Conservation (phyloP, 2,797 vertebrate genomes). For the Astyanax mexicanus region DNA sequence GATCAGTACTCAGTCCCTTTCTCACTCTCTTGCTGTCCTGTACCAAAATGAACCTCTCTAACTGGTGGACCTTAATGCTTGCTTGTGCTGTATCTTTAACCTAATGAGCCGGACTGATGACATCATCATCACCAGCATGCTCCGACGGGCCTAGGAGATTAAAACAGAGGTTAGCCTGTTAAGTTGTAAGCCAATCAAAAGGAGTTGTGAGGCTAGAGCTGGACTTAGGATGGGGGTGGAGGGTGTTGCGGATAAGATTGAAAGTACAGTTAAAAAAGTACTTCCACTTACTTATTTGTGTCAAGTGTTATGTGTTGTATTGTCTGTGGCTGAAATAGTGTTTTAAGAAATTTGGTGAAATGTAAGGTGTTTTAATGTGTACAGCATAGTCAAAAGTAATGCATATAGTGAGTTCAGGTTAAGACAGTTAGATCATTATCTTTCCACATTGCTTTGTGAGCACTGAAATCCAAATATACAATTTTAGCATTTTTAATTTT, state of each 20-base stretch:
- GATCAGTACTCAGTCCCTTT: conserved; percentile 8
- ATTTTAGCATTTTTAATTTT: too few relatives aligned
- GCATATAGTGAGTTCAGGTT: too few relatives aligned
- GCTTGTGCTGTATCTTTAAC: background rate
- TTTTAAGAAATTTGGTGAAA: too few relatives aligned
- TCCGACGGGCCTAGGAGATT: conserved; percentile 28
- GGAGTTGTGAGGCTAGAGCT: background rate
- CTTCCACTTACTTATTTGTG: too few relatives aligned
- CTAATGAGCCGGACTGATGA: conserved; percentile 14
- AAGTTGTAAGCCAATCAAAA: conserved; percentile 37
- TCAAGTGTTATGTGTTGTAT: too few relatives aligned
- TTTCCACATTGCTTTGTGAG: too few relatives aligned
- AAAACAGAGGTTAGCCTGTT: conserved; percentile 23
- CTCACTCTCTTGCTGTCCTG: background rate
- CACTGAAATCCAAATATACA: too few relatives aligned
- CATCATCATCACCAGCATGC: conserved; percentile 18
- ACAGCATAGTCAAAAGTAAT: background rate
- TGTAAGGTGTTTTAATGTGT: too few relatives aligned
- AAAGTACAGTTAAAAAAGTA: background rate
- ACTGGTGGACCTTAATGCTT: conserved; percentile 39
- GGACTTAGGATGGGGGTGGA: background rate
- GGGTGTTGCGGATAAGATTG: background rate
- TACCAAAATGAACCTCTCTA: background rate
- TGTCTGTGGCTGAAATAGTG: too few relatives aligned
- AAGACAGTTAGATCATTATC: too few relatives aligned